A percentile compares a stretch with the other conserved stretches of the same genome.
These are phyloP conservation scores for Bathybates hornii DNA, from an alignment of 2,113 vertebrate species.

Conservation along the genomic window DNA sequence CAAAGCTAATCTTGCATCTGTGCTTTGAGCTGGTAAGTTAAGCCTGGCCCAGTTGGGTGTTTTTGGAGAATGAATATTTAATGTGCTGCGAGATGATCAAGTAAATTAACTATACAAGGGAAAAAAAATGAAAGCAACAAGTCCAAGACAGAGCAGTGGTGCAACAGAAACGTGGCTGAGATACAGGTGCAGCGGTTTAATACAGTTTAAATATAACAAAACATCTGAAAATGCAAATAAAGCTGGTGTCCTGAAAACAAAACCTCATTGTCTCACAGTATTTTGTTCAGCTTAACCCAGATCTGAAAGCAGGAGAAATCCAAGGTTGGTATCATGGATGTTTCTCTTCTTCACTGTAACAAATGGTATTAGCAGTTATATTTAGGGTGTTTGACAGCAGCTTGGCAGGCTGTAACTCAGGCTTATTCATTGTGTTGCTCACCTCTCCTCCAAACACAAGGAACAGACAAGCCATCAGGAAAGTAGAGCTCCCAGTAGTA, in stretches of 20 bases:
- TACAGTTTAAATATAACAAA: neutral
- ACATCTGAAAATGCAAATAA: neutral
- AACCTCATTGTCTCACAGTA: neutral
- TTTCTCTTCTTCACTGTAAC: neutral
- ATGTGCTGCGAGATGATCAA: neutral
- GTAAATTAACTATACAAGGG: neutral
- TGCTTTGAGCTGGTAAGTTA: neutral
- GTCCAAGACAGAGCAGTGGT: neutral
- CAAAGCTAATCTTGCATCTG: neutral
- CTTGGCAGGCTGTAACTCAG: conserved; percentile 29
- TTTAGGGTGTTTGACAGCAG: conserved; percentile 36
- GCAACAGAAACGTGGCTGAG: neutral
- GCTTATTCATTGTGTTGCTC: conserved; percentile 33
- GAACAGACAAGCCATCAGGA: conserved; percentile 6
- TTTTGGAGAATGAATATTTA: neutral
- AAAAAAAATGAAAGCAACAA: fast-evolving
- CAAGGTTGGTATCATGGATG: neutral
- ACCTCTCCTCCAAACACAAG: conserved; percentile 14
- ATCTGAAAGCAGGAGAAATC: neutral
- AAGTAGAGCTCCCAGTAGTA: neutral
- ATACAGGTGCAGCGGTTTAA: neutral
- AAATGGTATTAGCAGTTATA: conserved; percentile 37
- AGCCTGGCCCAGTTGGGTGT: neutral
- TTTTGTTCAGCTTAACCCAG: neutral
- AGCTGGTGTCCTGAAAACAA: neutral